Evolutionary conservation across 2,888 invertebrate species (phyloP).

Genomic region (Rhimphoctona megacephalus): DNA sequence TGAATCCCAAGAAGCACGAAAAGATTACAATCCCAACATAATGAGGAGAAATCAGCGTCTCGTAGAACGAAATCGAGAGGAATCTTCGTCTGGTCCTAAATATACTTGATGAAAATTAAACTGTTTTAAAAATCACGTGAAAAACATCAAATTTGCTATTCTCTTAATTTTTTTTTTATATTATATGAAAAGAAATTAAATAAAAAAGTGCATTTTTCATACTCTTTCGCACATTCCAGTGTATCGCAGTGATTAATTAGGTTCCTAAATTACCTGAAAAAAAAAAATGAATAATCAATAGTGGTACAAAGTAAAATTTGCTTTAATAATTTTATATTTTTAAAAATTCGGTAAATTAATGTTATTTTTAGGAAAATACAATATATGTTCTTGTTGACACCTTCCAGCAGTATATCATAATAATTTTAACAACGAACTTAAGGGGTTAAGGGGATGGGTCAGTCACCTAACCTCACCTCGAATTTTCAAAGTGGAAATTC

Average conservation of each 20-base stretch:
- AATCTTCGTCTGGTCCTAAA: constrained; percentile 43
- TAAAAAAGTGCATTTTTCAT: background rate
- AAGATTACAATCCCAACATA: constrained; percentile 69
- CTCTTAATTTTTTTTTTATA: background rate
- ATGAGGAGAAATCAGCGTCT: constrained; percentile 69
- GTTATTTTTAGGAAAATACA: too few species aligned
- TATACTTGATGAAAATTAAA: background rate
- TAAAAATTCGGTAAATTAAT: background rate
- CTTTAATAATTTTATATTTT: background rate
- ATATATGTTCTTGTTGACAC: background rate
- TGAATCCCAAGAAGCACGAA: constrained; percentile 69
- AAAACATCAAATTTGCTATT: background rate
- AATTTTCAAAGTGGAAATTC: too few species aligned
- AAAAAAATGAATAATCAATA: background rate
- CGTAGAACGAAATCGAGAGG: constrained; percentile 31
- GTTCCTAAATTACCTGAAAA: background rate
- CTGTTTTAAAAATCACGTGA: background rate
- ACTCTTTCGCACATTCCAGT: background rate
- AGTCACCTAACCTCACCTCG: too few species aligned
- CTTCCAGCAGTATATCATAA: background rate
- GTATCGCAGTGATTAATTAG: background rate
- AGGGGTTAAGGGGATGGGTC: too few species aligned
- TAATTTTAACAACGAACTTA: background rate
- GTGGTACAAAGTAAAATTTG: background rate
- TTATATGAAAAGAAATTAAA: background rate